phyloP scores from a whole-genome alignment of 1,140 invertebrate species.

The Pseudomyrmex cubaensis region DNA sequence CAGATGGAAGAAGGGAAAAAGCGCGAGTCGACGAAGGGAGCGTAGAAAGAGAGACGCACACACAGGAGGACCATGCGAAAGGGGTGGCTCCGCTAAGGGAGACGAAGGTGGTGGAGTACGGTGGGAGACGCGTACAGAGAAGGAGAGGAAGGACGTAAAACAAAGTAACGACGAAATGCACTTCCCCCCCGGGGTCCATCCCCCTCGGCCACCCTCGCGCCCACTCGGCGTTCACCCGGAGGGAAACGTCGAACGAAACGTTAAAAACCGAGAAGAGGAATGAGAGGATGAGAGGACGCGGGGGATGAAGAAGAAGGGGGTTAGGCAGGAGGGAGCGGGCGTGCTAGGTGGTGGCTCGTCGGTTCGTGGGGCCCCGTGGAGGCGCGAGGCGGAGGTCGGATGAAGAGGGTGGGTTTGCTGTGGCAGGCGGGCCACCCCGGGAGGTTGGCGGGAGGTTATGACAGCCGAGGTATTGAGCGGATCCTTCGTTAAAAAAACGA shows the following conservation, averaged over 20 bases:
- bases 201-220: conserved; percentile 57
- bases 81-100: conserved; percentile 62
- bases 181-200: conserved; percentile 73
- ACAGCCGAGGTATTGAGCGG: conserved; percentile 85
- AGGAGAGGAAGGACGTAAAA: conserved; percentile 81
- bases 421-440: conserved; percentile 72
- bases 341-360: conserved; percentile 73
- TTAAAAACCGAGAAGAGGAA: conserved; percentile 83
- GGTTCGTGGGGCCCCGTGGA: conserved; percentile 70
- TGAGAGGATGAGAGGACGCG: conserved; percentile 64
- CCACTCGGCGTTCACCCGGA: conserved; percentile 73
- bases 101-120: conserved; percentile 39
- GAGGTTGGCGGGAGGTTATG: conserved; percentile 83
- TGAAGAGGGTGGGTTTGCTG: conserved; percentile 64
- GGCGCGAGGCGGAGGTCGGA: conserved; percentile 66
- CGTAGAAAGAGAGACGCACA: neutral
- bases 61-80: conserved; percentile 42
- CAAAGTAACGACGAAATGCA: conserved; percentile 85
- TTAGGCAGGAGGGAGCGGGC: conserved; percentile 33
- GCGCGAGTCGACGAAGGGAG: conserved; percentile 39
- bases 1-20: conserved; percentile 49
- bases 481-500: conserved; percentile 84
- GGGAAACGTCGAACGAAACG: conserved; percentile 84
- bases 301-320: conserved; percentile 35
- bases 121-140: conserved; percentile 38